Conservation (phyloP, 2,888 invertebrate species). For the Junonia oenone region DNA sequence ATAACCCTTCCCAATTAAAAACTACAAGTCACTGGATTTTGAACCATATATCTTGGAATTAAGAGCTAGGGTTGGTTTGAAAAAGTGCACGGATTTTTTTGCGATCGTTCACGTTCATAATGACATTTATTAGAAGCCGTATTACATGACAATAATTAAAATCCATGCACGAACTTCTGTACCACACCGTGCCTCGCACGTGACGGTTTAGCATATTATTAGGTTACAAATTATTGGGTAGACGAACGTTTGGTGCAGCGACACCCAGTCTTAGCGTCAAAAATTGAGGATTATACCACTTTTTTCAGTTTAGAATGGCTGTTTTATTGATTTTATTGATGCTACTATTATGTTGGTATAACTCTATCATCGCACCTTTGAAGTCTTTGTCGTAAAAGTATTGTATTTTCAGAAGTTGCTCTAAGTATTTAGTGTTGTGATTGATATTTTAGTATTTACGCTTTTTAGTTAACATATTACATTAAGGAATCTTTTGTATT, state of each 20-base stretch:
- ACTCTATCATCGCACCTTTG: too few species aligned
- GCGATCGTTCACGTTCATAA: slow-evolving; percentile 63
- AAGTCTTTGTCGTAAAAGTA: too few species aligned
- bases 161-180: slow-evolving; percentile 74
- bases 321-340: too few species aligned
- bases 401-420: too few species aligned
- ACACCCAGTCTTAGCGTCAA: too few species aligned
- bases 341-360: too few species aligned
- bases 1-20: slow-evolving; percentile 20
- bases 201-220: slow-evolving; percentile 65
- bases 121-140: slow-evolving; percentile 78
- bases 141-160: slow-evolving; percentile 79
- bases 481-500: too few species aligned
- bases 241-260: slow-evolving; percentile 27
- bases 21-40: slow-evolving; percentile 22
- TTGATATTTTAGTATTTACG: too few species aligned
- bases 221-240: slow-evolving; percentile 49
- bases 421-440: too few species aligned
- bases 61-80: slow-evolving; percentile 29
- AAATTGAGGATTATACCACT: too few species aligned
- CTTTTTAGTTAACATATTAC: too few species aligned
- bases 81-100: slow-evolving; percentile 31
- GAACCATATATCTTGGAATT: slow-evolving; percentile 21
- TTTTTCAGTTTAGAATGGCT: too few species aligned
- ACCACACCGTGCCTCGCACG: slow-evolving; percentile 71